Evolutionary conservation across 1,140 invertebrate genomes (phyloP), one percentile per base, ranked within the genome.

Genomic region (Heliconius hermathena): DNA sequence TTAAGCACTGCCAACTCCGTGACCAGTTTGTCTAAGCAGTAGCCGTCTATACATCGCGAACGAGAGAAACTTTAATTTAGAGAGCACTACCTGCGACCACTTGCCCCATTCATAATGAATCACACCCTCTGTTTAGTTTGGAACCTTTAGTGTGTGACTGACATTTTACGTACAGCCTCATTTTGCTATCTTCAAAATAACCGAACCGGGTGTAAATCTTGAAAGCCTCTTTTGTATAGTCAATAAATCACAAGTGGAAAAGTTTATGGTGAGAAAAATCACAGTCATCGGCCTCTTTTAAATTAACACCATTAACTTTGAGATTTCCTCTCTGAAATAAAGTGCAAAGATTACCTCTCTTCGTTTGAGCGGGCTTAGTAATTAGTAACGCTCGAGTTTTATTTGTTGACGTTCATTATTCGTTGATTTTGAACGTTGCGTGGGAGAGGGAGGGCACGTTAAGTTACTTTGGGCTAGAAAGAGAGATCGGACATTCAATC

Each of bases 311-410:
- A 93, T 93, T 93, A 93, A 87, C 91, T 89, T 89, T 78, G 78
- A 93, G 90, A 93, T 91, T 92, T 91, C 87, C 91, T 90, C 86
- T 89, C 89, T 83, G 84, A 86, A 92, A 93, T 92, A 88, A 91
- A 94, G 90, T 91, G 91, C 90, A 91, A 91, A 91, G 92, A 94
- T 93, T 94, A 91, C 91, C 90, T 90, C 89, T 91, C 92, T 91
- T 87, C 88, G 88, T 91, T 89, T 87, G 92, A 94, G 86, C 85
- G 85, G 81, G 79, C 83, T 87, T 76, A 91, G 94, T 95, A 95
- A 95, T 95, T 95, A 95, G 94, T 95, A 91, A 95, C 92, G 94
- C 94, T 95, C 84, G 90, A 93, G 86, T 95, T 94, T 95, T 95
- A 95, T 95, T 95, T 95, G 93, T 94, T 94, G 93, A 94, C 91